Evolutionary conservation across 2,888 invertebrate genomes (phyloP).

Genomic region (Nephrotoma guestfalica): DNA sequence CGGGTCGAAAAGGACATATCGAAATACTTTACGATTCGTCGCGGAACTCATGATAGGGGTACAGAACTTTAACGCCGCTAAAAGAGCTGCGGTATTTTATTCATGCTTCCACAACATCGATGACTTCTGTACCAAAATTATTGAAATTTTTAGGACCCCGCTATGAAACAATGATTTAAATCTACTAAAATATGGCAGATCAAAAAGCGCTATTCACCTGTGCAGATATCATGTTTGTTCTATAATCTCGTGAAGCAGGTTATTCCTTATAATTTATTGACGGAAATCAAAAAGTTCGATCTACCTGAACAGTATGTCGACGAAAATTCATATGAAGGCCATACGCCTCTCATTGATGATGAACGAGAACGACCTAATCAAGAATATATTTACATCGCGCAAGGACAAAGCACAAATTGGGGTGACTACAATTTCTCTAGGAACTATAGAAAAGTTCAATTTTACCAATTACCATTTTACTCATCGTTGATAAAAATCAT

Average conservation of each 20-base stretch:
- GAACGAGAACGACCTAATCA: constrained; percentile 63
- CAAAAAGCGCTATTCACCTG: constrained; percentile 61
- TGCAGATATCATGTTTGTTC: constrained; percentile 93
- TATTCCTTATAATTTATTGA: constrained; percentile 81
- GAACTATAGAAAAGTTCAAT: constrained; percentile 58
- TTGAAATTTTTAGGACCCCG: constrained; percentile 89
- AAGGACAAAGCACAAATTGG: constrained; percentile 78
- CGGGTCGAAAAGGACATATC: too few relatives aligned
- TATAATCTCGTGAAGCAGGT: constrained; percentile 80
- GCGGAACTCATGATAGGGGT: too few relatives aligned
- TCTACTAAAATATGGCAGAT: constrained; percentile 70
- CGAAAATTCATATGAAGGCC: constrained; percentile 73
- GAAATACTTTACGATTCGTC: too few relatives aligned
- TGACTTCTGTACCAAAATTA: constrained; percentile 99
- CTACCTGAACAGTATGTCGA: constrained; percentile 77
- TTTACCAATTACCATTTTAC: constrained; percentile 54
- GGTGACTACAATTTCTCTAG: constrained; percentile 81
- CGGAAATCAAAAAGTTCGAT: constrained; percentile 90
- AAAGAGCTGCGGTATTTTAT: constrained; percentile 83
- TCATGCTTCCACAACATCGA: constrained; percentile 92
- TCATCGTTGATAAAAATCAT: constrained; percentile 70
- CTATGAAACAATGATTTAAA: constrained; percentile 73
- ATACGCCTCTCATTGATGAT: constrained; percentile 83
- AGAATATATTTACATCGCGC: constrained; percentile 70
- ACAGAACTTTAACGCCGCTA: too few relatives aligned